These are phyloP conservation scores for Riparia riparia DNA, from an alignment of 2,113 vertebrate species.

Conservation along the genomic window DNA sequence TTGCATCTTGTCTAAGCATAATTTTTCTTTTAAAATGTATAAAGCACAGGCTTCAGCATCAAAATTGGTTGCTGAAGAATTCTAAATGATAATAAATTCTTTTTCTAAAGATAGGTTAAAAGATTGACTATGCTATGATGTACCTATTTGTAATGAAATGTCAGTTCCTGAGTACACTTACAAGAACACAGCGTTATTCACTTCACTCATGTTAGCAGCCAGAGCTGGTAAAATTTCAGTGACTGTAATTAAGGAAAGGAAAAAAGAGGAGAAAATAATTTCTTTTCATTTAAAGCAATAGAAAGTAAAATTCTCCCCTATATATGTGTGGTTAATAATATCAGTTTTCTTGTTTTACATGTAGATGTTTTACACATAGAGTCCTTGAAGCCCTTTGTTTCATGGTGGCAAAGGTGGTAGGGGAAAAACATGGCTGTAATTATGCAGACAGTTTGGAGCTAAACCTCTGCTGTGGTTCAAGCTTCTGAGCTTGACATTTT, in stretches of 20 bases:
- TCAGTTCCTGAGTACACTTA: not conserved
- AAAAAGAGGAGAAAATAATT: not conserved
- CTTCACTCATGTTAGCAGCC: not conserved
- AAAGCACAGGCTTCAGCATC: not conserved
- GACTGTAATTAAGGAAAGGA: not conserved
- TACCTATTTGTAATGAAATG: not conserved
- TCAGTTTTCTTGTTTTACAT: not conserved
- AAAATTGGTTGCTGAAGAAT: not conserved
- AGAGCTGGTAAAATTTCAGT: not conserved
- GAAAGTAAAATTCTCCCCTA: not conserved
- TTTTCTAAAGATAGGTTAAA: not conserved
- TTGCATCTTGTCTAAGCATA: not conserved
- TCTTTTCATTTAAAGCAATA: not conserved
- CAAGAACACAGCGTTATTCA: not conserved
- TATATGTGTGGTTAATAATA: not conserved
- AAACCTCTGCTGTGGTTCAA: not conserved
- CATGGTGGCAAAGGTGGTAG: not conserved
- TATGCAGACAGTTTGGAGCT: not conserved
- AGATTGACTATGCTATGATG: not conserved
- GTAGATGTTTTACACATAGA: slow-evolving; percentile 44
- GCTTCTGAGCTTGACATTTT: not conserved
- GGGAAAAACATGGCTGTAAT: slow-evolving; percentile 10
- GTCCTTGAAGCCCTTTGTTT: slow-evolving; percentile 59
- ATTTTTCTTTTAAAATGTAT: not conserved
- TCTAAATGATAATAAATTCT: not conserved